Evolutionary conservation across 2,113 vertebrate species (phyloP), one percentile per base, ranked within the genome.

Genomic region (Ceyx melanurus): DNA sequence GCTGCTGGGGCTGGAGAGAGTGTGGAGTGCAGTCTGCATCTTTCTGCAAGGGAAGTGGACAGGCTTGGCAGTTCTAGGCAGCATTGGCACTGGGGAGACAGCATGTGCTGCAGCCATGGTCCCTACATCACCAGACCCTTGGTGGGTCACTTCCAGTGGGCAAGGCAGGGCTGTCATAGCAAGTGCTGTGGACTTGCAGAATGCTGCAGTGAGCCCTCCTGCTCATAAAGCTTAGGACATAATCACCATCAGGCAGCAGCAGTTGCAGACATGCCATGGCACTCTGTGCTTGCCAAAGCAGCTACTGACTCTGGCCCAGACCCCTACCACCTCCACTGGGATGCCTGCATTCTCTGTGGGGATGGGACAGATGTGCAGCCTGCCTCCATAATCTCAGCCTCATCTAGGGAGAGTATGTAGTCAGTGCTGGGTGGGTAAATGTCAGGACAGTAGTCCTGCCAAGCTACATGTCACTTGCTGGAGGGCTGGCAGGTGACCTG

Each of bases 211-310:
- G 65, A 22, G 57, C 48, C 1, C 3, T 72, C 23, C 56, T 95
- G 88, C 20, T 93, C 77, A 17, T 4, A 4, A 12, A 37, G 17
- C 75, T 77, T 50, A 86, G 33, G 37, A 51, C 37, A 3, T 72
- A 78, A 80, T 91, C 54, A 88, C 74, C 70, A 53, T 74, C 50
- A 78, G 77, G 64, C 67, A 95, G 17, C 78, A 78, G 57, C 73
- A 80, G 56, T 56, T 96, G 31, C 90, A 96, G 40, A 82, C 11
- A 1, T 35, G 46, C 67, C 40, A 26, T 45, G 60, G 78, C 6
- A 64, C 4, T 0, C 88, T 90, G 50, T 86, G 37, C 66, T 94
- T 89, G 23, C 79, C 64, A 46, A 90, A 95, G 28, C 16, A 11
- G 9, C 48, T 33, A 5, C 76, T 91, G 14, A 62, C 61, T 28